Evolutionary conservation across 2,888 invertebrate genomes (phyloP).

Genomic region (Cordylochernes scorpioides): DNA sequence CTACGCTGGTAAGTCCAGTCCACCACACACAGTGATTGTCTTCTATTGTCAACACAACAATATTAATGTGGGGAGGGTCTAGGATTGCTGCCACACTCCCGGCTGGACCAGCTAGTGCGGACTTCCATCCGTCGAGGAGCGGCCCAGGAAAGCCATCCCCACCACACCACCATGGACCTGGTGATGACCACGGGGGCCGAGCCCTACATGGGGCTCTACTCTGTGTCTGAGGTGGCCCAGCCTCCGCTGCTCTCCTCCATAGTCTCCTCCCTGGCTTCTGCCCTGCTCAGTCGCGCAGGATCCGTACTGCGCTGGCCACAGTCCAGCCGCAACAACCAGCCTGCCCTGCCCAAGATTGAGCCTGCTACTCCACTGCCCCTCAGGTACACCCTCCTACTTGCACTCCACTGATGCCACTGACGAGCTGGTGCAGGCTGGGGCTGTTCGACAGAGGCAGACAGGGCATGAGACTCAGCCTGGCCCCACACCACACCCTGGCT

Average conservation of each 20-base stretch:
- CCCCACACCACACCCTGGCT: constrained; percentile 50
- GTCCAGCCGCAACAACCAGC: too few relatives aligned
- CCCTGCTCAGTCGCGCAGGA: too few relatives aligned
- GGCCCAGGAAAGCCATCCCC: constrained; percentile 28
- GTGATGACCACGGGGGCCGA: constrained; percentile 48
- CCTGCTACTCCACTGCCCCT: constrained; percentile 44
- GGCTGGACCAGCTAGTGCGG: constrained; percentile 59
- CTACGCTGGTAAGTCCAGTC: constrained; percentile 22
- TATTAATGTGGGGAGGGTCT: too few relatives aligned
- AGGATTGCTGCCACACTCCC: constrained; percentile 39
- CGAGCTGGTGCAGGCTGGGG: constrained; percentile 43
- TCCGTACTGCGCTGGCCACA: too few relatives aligned
- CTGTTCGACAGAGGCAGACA: constrained; percentile 48
- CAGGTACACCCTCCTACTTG: constrained; percentile 19
- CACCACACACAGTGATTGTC: too few relatives aligned
- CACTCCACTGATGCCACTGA: too few relatives aligned
- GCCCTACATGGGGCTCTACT: constrained; percentile 66
- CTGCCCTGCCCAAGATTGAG: constrained; percentile 29
- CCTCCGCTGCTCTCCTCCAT: too few relatives aligned
- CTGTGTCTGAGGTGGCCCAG: constrained; percentile 48
- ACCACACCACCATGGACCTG: constrained; percentile 45
- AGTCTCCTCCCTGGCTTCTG: too few relatives aligned
- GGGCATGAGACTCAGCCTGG: constrained; percentile 43
- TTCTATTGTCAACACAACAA: too few relatives aligned
- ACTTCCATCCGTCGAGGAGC: constrained; percentile 52